Evolutionary conservation across 2,888 invertebrate species (phyloP), one percentile per base, ranked within the genome.

Genomic region (Kryphioiulus occultus): DNA sequence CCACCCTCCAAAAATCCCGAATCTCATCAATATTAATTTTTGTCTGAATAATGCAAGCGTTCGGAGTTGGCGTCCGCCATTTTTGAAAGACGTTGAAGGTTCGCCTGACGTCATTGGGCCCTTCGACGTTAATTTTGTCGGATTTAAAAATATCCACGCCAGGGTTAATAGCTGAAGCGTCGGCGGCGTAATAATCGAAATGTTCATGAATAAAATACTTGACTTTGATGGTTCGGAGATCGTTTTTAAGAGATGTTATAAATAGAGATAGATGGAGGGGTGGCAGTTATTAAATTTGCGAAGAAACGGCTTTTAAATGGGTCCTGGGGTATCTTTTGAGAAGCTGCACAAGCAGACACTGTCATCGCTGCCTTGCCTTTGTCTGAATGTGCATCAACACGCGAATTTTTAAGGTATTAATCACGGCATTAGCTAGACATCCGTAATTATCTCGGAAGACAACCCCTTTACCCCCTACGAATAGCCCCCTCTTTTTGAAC

Each of bases 381-480:
- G 59, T 68, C 59, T 68, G 59, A 68, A 68, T 68, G 59, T 26
- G 59, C 59, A 68, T 68, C 22, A 68, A 22, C 22, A 22, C 22
- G 59, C 59, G 59, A 68, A 68, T 68, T 68, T 68, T 84, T 84
- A 39, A 35, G 84, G 42, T 84, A 84, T 84, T 84, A 84, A 84
- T 84, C 84, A 84, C 84, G 42, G 84, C 84, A 84, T 84, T 84
- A 84, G 84, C 84, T 35, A 84, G 84, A 84, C 84, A 84, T 32
- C 84, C 35, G 84, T 42, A 84, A 84, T 84, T 84, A 84, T 84
- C 84, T 39, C 10, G 39, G 42, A 84, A 84, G 32, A 10, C 19
- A n/a, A 35, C n/a, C 42, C 84, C 42, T 32, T 22, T 22, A 22
- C 22, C 59, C 59, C 59, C 59, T 47, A 15, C 47, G 19, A 47